Evolutionary conservation across 1,140 invertebrate species (phyloP), one percentile per base, ranked within the genome.

Genomic region (Maniola jurtina): DNA sequence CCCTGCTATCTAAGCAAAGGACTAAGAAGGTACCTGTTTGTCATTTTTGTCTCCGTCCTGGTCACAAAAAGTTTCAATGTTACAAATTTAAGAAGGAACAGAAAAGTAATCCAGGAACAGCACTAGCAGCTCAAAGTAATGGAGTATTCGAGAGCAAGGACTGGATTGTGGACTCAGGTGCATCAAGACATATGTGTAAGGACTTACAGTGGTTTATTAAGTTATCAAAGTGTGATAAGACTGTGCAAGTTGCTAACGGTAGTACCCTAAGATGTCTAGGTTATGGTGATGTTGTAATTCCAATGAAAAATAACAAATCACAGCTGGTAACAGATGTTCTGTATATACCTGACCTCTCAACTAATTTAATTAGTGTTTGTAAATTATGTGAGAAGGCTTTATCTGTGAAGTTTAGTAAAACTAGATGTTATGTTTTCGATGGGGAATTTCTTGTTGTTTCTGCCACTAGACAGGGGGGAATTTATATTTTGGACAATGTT

Each of bases 101-200:
- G 15, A 70, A 76, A 48, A 61, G 60, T 14, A 64, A 68, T 16
- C 54, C 69, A 15, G 63, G 66, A 35, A 45, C 45, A 10, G 57
- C 50, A 8, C 68, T 58, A 64, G 64, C 68, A 0, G 70, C 68
- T 7, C 68, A 66, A 14, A 72, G 67, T 68, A 25, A 25, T 25
- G 64, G 66, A 48, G 40, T 45, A 34, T 16, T 16, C 9, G 47
- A 6, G 14, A 56, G 38, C 14, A 69, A 68, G 60, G 48, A 68
- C 36, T 64, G 48, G 35, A 16, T 36, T 10, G 35, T 77, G 0
- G 75, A 77, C n/a, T 77, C 75, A 9, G 75, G 72, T 34, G 75
- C 72, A 45, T 77, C 70, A 61, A 74, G 74, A 72, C 70, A 74
- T 69, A 1, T 74, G 16, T 72, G 70, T n/a, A 74, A 68, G 72